Percentiles rank a stretch among this genome's conserved stretches.
These are phyloP conservation scores for Tetragonisca angustula DNA, from an alignment of 2,888 invertebrate genomes.

Conservation along the genomic window DNA sequence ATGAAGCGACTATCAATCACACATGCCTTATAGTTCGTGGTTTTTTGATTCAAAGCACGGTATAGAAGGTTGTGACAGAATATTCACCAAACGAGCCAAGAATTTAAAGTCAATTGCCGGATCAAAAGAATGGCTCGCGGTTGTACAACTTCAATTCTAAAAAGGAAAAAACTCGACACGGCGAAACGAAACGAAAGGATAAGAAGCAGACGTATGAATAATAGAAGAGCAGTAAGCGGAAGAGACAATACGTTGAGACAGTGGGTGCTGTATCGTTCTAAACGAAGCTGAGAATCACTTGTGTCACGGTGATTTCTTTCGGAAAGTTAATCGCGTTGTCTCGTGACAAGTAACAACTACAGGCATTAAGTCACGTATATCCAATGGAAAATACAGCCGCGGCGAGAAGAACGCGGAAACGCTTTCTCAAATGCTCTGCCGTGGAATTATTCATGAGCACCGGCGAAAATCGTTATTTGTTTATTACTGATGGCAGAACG, in stretches of 20 bases:
- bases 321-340: slow-evolving; percentile 36
- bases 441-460: slow-evolving; percentile 65
- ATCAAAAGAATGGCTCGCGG: not conserved
- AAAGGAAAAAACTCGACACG: not conserved
- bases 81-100: not conserved
- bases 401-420: slow-evolving; percentile 60
- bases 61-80: not conserved
- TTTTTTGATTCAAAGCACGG: no score
- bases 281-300: slow-evolving; percentile 7
- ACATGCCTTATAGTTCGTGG: no score
- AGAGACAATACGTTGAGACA: slow-evolving; percentile 20
- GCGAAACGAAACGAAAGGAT: not conserved
- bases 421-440: slow-evolving; percentile 33
- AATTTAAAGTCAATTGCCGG: not conserved
- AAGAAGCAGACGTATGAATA: not conserved
- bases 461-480: slow-evolving; percentile 61
- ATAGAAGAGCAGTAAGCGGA: not conserved
- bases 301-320: slow-evolving; percentile 36
- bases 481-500: slow-evolving; percentile 40
- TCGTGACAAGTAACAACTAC: slow-evolving; percentile 44
- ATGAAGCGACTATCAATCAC: no score
- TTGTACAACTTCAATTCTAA: not conserved
- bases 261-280: slow-evolving; percentile 34
- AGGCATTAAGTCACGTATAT: slow-evolving; percentile 51
- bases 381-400: slow-evolving; percentile 43